Base-by-base conservation (phyloP, 2,797 vertebrate species). In the Muscicapa comitata region DNA sequence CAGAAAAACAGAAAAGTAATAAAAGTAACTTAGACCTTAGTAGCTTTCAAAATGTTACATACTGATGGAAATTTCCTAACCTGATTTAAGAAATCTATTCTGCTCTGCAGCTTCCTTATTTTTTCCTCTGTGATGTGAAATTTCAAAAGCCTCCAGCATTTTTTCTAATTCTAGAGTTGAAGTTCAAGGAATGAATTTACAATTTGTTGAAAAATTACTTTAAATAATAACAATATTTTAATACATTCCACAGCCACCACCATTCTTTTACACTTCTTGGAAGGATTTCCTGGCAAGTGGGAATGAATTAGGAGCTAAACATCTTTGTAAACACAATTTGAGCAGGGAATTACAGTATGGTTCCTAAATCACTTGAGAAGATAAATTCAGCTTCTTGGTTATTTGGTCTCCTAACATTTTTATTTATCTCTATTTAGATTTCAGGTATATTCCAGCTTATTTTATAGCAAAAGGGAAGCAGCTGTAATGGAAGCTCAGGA, bases 1-100 rank as follows among this genome's bases (percentile, higher is more conserved):
- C 67, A 96, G 75, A 92, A 96, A 88, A 85, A 3, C 53, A 84
- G n/a, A 71, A 23, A 70, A 89, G 59, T 73, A 90, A 93, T 92
- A 95, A 85, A 84, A 85, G 63, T 76, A 81, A 67, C 71, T 85
- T 84, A 0, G 2, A 91, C 59, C 48, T 77, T 66, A 61, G 74
- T 13, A 59, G 58, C 50, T 95, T 95, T 94, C 55, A 50, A 83
- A 76, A 24, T 63, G n/a, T 71, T 71, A 42, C 33, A 35, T 45
- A 61, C 55, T 35, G 57, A 77, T 82, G 50, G 77, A 95, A 95
- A 92, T 79, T 87, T 93, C 90, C 59, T 89, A 92, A 88, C 45
- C 33, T 82, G 51, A 84, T 88, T 92, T 90, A 89, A 88, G 57
- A 91, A 71, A 82, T 58, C 31, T 71, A 38, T 82, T 79, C 67